These are phyloP conservation scores for Esox niger DNA, from an alignment of 2,113 vertebrate species.

Conservation along the genomic window DNA sequence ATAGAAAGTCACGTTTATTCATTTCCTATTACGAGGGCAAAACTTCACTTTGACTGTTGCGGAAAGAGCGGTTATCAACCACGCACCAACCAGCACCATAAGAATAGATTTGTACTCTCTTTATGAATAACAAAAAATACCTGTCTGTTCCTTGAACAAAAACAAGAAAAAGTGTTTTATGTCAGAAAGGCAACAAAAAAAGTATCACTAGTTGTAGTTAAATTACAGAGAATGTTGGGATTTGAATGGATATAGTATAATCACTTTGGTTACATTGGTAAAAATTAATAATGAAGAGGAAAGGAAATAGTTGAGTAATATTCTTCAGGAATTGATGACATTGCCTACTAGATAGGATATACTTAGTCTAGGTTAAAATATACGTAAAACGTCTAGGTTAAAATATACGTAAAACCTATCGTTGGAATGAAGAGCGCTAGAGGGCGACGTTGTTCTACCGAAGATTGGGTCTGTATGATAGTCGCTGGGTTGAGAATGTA, in stretches of 20 bases:
- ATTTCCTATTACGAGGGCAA: conserved; percentile 54
- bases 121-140: neutral
- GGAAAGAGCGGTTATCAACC: neutral
- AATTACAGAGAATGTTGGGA: neutral
- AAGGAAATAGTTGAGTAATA: neutral
- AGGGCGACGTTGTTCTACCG: conserved; percentile 61
- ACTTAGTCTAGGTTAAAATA: neutral
- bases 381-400: neutral
- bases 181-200: neutral
- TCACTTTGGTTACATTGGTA: neutral
- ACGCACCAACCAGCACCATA: neutral
- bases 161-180: neutral
- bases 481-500: neutral
- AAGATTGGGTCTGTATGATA: neutral
- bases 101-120: neutral
- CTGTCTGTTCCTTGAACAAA: neutral
- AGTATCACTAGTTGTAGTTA: neutral
- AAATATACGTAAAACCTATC: neutral
- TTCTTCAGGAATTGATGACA: neutral
- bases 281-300: neutral
- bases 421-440: conserved; percentile 44
- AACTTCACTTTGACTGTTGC: conserved; percentile 60
- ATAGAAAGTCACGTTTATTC: conserved; percentile 35
- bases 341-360: neutral
- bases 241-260: neutral